Percentiles rank a stretch among this genome's conserved stretches.
Evolutionary conservation across 2,888 invertebrate genomes (phyloP).

Genomic region (Patella pellucida): DNA sequence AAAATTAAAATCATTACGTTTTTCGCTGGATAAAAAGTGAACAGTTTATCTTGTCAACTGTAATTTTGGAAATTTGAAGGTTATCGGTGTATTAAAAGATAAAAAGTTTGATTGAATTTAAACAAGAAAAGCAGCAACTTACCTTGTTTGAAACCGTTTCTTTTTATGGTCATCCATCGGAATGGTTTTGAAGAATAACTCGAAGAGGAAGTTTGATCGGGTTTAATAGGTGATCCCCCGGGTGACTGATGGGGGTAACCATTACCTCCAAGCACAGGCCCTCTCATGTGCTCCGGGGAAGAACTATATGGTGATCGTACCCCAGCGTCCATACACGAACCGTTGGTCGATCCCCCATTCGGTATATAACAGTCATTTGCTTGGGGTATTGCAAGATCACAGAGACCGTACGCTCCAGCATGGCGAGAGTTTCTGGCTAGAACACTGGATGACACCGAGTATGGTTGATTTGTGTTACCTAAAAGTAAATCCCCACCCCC

Average conservation of each 20-base stretch:
- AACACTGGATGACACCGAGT: constrained; percentile 27
- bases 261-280: constrained; percentile 9
- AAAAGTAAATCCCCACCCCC: constrained; percentile 47
- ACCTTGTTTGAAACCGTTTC: constrained; percentile 95
- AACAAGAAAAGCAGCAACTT: constrained; percentile 29
- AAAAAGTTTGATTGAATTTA: background rate
- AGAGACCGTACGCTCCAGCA: constrained; percentile 30
- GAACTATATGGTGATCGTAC: constrained; percentile 18
- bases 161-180: constrained; percentile 99
- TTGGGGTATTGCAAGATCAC: constrained; percentile 17
- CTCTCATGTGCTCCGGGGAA: constrained; percentile 19
- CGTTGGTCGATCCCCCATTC: constrained; percentile 17
- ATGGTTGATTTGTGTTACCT: constrained; percentile 29
- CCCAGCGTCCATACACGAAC: constrained; percentile 24
- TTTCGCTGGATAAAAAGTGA: too few species aligned
- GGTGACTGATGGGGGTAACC: constrained; percentile 69
- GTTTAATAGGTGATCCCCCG: constrained; percentile 21
- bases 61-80: background rate
- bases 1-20: too few species aligned
- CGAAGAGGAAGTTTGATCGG: constrained; percentile 6
- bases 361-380: constrained; percentile 23
- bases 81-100: background rate
- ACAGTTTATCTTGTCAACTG: too few species aligned
- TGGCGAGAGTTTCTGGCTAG: constrained; percentile 33
- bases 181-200: constrained; percentile 75